A percentile compares a stretch with the other conserved stretches of the same genome.
phyloP scores from a whole-genome alignment of 1,140 invertebrate genomes.

The Drosophila tristis region DNA sequence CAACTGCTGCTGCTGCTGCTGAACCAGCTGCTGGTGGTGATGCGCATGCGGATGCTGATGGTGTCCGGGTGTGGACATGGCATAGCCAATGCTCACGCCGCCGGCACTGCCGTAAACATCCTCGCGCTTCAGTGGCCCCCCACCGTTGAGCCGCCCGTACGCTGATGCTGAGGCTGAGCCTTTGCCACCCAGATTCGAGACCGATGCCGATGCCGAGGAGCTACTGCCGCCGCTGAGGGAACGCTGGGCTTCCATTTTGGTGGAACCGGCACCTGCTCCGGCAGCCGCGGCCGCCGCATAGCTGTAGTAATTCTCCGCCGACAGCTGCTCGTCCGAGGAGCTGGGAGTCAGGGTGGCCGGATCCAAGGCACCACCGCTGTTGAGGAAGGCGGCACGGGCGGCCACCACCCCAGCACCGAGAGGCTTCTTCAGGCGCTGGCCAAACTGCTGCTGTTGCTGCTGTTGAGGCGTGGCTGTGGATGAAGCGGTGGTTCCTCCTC shows the following conservation, averaged over 20 bases:
- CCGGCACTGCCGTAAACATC: conserved; percentile 71
- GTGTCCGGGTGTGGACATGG: conserved; percentile 13
- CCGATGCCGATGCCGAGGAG: conserved; percentile 63
- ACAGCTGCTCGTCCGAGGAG: conserved; percentile 82
- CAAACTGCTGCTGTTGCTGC: conserved; percentile 41
- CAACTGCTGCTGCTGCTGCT: conserved; percentile 28
- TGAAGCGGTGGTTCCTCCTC: neutral
- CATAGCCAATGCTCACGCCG: conserved; percentile 41
- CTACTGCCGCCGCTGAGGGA: conserved; percentile 85
- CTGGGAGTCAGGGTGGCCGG: conserved; percentile 77
- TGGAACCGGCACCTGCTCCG: conserved; percentile 18
- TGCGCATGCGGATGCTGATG: conserved; percentile 37
- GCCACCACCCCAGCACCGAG: conserved; percentile 71
- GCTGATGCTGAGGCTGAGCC: conserved; percentile 55
- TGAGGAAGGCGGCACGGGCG: conserved; percentile 72
- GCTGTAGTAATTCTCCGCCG: conserved; percentile 75
- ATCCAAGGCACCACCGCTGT: conserved; percentile 65
- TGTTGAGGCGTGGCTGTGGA: conserved; percentile 25
- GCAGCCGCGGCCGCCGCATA: conserved; percentile 56
- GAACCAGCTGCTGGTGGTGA: conserved; percentile 17
- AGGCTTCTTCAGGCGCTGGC: conserved; percentile 61
- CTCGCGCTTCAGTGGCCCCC: conserved; percentile 63
- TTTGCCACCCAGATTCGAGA: conserved; percentile 55
- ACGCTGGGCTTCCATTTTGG: conserved; percentile 73
- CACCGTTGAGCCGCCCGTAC: conserved; percentile 59